These are phyloP conservation scores for Arizona elegans DNA, from an alignment of 2,113 vertebrate species.

Conservation along the genomic window DNA sequence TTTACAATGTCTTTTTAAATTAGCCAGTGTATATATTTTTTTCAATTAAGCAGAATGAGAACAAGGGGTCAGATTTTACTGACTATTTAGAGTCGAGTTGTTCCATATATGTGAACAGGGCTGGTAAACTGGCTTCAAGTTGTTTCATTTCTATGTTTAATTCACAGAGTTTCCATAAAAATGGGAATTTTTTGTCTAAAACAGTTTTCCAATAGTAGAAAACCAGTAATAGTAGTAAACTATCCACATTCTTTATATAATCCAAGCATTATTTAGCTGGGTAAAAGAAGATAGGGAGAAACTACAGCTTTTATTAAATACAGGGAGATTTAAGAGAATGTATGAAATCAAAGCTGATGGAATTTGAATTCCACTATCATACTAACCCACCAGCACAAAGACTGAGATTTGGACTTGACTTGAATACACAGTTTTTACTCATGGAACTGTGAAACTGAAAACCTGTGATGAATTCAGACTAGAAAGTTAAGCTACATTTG, in stretches of 20 bases:
- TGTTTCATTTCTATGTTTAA: background rate
- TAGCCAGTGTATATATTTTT: conserved; percentile 44
- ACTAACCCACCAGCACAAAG: background rate
- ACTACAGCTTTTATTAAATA: background rate
- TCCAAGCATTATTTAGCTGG: background rate
- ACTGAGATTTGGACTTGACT: background rate
- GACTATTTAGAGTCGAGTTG: conserved; percentile 43
- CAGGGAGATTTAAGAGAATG: background rate
- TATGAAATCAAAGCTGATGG: background rate
- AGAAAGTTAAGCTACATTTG: background rate
- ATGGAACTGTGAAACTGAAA: background rate
- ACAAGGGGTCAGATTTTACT: conserved; percentile 45
- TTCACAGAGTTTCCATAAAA: conserved; percentile 16
- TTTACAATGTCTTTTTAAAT: conserved; percentile 54
- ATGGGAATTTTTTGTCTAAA: background rate
- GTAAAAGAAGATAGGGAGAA: background rate
- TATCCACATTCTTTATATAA: background rate
- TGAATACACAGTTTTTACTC: background rate
- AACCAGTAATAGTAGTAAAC: background rate
- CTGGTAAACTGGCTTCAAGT: background rate
- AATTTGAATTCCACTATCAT: background rate
- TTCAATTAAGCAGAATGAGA: conserved; percentile 61
- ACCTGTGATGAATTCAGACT: background rate
- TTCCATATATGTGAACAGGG: conserved; percentile 38
- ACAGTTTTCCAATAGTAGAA: background rate